Evolutionary conservation across 1,140 invertebrate species (phyloP).

Genomic region (Thereuonema tuberculata): DNA sequence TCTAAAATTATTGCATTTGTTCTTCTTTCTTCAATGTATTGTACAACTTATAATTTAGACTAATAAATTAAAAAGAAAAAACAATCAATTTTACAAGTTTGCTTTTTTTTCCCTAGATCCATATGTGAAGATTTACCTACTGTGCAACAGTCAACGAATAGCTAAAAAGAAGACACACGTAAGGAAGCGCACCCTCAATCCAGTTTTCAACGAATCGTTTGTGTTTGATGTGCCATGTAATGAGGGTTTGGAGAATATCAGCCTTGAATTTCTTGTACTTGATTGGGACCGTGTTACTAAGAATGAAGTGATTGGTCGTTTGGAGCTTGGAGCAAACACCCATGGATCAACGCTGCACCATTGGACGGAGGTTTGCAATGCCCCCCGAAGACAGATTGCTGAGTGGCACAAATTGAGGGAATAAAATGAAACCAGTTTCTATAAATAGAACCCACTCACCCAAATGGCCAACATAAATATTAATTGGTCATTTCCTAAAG

Average conservation of each 20-base stretch:
- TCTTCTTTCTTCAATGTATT: too few relatives aligned
- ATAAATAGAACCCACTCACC: background rate
- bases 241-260: conserved; percentile 74
- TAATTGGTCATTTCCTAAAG: too few relatives aligned
- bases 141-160: conserved; percentile 92
- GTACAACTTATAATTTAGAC: too few relatives aligned
- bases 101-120: conserved; percentile 44
- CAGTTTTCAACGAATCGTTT: conserved; percentile 96
- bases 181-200: conserved; percentile 92
- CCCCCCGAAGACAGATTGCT: conserved; percentile 90
- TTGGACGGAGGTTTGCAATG: conserved; percentile 92
- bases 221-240: conserved; percentile 48
- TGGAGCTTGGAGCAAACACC: conserved; percentile 72
- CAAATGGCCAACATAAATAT: background rate
- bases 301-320: conserved; percentile 90
- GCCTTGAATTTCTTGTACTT: conserved; percentile 79
- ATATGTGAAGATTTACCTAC: conserved; percentile 89
- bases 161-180: conserved; percentile 99
- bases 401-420: conserved; percentile 96
- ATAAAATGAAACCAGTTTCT: conserved; percentile 45
- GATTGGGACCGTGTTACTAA: conserved; percentile 97
- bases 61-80: too few relatives aligned
- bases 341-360: conserved; percentile 71
- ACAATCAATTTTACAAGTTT: too few relatives aligned
- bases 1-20: too few relatives aligned